Base-by-base conservation (phyloP, 2,888 invertebrate species). In the Drosophila acutilabella region DNA sequence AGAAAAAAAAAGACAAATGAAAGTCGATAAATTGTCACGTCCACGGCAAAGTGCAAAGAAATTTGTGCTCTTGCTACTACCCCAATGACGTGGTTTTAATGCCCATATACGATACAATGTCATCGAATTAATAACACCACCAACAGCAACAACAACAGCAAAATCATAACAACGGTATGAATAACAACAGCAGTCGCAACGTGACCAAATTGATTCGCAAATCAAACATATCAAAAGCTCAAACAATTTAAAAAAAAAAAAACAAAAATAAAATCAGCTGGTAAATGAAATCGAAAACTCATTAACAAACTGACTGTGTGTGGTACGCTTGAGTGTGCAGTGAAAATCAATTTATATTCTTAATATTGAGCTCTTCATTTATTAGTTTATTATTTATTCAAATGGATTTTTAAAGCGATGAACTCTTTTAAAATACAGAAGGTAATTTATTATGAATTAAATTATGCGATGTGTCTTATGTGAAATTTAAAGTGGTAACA, bases 11-110 rank as follows among this genome's bases (percentile, higher is more conserved):
- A 71, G 77, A 82, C 64, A 82, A 82, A 86, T 80, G 78, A 64
- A 74, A 52, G 64, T 67, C 80, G 64, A 81, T 81, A 70, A 81
- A 81, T 85, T 85, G 72, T 85, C 64, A 67, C 57, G 69, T 65
- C 62, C 36, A 45, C 58, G 38, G 48, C 59, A 64, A 65, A 42
- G 33, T 60, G 57, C n/a, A 54, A 50, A 48, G 54, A 62, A 77
- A 64, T 67, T 64, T 60, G 44, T 40, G 53, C 16, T 48, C 41
- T 33, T 50, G 11, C 10, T 13, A 4, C 23, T 60, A 23, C 10
- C 8, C 18, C 47, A 36, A 57, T 33, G 33, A 38, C 26, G 33
- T 61, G 61, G 53, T 44, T 45, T 62, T 51, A 54, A 57, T 52
- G 42, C 16, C 14, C 59, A 50, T 45, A n/a, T 36, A 38, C 30